Evolutionary conservation across 1,140 invertebrate genomes (phyloP), one percentile per base, ranked within the genome.

Genomic region (Trichonephila inaurata): DNA sequence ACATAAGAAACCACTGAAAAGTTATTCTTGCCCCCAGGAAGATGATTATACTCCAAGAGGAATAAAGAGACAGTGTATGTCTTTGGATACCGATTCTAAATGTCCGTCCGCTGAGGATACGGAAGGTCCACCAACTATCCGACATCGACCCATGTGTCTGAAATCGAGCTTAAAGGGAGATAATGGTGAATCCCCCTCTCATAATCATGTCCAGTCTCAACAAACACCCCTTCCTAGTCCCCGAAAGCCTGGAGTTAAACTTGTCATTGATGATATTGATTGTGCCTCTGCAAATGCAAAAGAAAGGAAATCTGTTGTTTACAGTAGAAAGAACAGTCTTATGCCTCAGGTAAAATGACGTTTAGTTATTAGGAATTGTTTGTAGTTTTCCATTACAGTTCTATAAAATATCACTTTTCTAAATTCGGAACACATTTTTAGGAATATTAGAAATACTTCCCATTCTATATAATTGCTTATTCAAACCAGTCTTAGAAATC

Each of bases 101-200:
- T 18, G 16, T 64, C 85, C 92, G 92, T 89, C 92, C 92, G 58
- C 19, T 7, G 40, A 92, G 69, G 40, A 19, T 21, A 12, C 81
- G 21, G 89, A 83, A 21, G 18, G 51, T 4, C 28, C 24, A 2
- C 62, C 62, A 40, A 19, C 81, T 10, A 72, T 94, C 16, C 87
- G 93, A 33, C 93, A 94, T 44, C 60, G 93, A 16, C 93, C 93
- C 40, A 64, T 94, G 40, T 83, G 86, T 33, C 58, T 94, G 8
- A 94, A 94, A 86, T 94, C 93, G 87, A 94, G 88, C 93, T 85
- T 94, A 83, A 94, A 90, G 24, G 60, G 87, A 8, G 93, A 94
- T 2, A 58, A 58, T 44, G 64, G 33, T 8, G 92, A 89, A 19
- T 89, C 85, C 3, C n/a, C 92, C 7, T 89, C 72, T 24, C 64